Evolutionary conservation across 2,113 vertebrate species (phyloP), one percentile per base, ranked within the genome.

Genomic region (Tursiops truncatus): DNA sequence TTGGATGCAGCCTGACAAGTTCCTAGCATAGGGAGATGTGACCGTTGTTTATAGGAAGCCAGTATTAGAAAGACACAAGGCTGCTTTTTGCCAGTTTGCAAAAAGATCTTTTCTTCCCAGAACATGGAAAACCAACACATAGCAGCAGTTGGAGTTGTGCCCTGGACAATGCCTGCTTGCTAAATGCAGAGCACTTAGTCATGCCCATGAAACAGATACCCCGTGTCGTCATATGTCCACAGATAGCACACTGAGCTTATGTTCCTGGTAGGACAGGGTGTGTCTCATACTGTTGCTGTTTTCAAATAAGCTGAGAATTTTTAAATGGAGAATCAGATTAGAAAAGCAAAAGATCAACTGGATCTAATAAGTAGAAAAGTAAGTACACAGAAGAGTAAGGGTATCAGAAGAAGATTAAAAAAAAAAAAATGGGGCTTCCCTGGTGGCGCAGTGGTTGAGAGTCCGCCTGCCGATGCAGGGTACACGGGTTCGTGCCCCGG

Each of bases 131-230:
- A 63, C 79, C 89, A 93, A 58, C 58, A 65, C 79, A 83, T 15
- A 89, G 86, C 96, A 96, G 89, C 96, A 95, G 91, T 73, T 98
- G 96, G 97, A 98, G 73, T 85, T 90, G 77, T 97, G 96, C 96
- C 97, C 79, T 92, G 92, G 83, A 74, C 80, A 76, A 93, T 8
- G 67, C 89, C 89, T 50, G 77, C 94, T 79, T 97, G 89, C 97
- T 97, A 97, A 98, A 96, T 97, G 93, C 70, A 90, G 97, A 94
- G 71, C 83, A 62, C 85, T 98, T 96, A 97, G 95, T 98, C 96
- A 98, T 94, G 58, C 74, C n/a, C 47, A 68, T 95, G 96, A 89
- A 93, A 87, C 91, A 97, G 94, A 96, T 73, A 92, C 60, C 31
- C 86, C 2, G 3, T 94, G 56, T 94, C 3, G 18, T 97, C 96